Conservation (phyloP, 2,888 invertebrate species). For the Brenthis daphne region DNA sequence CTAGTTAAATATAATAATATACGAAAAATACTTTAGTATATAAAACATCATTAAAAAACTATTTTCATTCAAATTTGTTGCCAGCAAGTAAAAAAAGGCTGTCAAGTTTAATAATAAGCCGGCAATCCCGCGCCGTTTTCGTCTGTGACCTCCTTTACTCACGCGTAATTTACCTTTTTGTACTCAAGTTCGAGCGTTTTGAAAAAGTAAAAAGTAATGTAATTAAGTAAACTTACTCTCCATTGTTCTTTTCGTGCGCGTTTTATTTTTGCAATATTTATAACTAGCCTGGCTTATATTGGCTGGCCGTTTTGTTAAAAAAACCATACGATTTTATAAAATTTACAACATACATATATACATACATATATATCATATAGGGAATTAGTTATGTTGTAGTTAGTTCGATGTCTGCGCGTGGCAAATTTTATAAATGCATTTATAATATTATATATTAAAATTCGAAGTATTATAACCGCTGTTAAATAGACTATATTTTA, state of each 20-base stretch:
- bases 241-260: constrained; percentile 41
- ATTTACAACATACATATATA: not conserved
- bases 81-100: constrained; percentile 55
- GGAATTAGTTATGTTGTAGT: too few species aligned
- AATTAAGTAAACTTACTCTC: constrained; percentile 60
- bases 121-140: constrained; percentile 73
- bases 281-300: constrained; percentile 19
- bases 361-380: not conserved
- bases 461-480: too few species aligned
- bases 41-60: not conserved
- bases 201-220: constrained; percentile 69
- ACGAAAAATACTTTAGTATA: too few species aligned
- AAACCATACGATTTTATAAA: constrained; percentile 6
- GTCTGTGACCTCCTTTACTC: constrained; percentile 60
- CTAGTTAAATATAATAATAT: too few species aligned
- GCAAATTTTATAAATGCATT: too few species aligned
- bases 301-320: constrained; percentile 13
- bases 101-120: constrained; percentile 61
- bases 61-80: constrained; percentile 8
- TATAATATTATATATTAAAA: too few species aligned
- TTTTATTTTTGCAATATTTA: constrained; percentile 22
- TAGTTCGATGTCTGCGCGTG: too few species aligned
- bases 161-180: constrained; percentile 68
- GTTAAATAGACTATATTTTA: too few species aligned
- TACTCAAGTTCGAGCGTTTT: constrained; percentile 48